A percentile compares a stretch with the other conserved stretches of the same genome.
These are phyloP conservation scores for Cheilosia pagana DNA, from an alignment of 2,888 invertebrate genomes.

Conservation along the genomic window DNA sequence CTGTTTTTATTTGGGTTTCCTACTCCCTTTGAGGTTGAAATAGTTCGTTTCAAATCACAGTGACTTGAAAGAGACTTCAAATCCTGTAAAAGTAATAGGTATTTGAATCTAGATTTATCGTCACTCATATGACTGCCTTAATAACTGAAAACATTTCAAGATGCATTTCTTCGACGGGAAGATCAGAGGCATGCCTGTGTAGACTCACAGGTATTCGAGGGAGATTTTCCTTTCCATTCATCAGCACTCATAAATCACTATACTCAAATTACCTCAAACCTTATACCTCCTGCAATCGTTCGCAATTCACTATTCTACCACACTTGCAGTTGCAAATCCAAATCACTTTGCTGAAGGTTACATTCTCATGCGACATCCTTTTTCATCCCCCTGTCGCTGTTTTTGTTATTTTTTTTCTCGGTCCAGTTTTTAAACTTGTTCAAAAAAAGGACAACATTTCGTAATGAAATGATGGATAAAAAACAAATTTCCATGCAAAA, in stretches of 20 bases:
- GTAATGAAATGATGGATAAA: slow-evolving; percentile 48
- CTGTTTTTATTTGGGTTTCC: neutral
- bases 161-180: too few relatives aligned
- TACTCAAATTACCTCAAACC: neutral
- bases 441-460: slow-evolving; percentile 34
- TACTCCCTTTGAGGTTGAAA: neutral
- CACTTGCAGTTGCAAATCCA: slow-evolving; percentile 21
- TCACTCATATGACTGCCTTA: too few relatives aligned
- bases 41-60: neutral
- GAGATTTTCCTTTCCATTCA: too few relatives aligned
- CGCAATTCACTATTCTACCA: neutral
- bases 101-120: too few relatives aligned
- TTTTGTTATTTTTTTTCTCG: too few relatives aligned
- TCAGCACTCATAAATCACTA: too few relatives aligned
- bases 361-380: slow-evolving; percentile 48
- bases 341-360: neutral
- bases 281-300: neutral
- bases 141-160: too few relatives aligned
- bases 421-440: slow-evolving; percentile 28
- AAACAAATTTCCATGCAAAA: slow-evolving; percentile 37
- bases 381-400: neutral
- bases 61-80: too few relatives aligned
- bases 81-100: too few relatives aligned
- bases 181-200: too few relatives aligned
- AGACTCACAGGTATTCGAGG: too few relatives aligned